Base-by-base conservation (phyloP, 2,113 vertebrate species). In the Heterochromis multidens region DNA sequence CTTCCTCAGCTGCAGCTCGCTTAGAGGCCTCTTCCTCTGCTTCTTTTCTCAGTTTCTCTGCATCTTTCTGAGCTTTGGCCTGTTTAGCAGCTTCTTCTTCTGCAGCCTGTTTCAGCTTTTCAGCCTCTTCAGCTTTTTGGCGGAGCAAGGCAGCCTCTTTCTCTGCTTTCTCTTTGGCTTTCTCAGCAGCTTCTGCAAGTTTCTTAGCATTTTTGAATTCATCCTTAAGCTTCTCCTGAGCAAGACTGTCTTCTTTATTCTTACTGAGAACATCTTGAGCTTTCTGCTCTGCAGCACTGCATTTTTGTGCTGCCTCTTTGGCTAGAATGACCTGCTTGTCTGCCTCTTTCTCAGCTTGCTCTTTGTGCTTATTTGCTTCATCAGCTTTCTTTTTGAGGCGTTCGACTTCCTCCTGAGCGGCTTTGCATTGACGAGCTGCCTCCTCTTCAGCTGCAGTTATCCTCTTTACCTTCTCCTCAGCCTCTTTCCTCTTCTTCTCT, bases 371-470 rank as follows among this genome's bases (percentile, higher is more conserved):
- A 63, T 96, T 96, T 0, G 97, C 97, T 17, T 99, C 97, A 3
- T 96, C 96, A 4, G 97, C 97, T 84, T 96, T 97, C 89, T 96
- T 96, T 83, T 96, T 96, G 19, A 99, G 96, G 25, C 97, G 95
- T 43, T 97, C 97, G 0, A 99, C 97, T 86, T 99, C 98, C 56
- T 98, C 97, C 88, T 98, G 95, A 0, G 98, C 98, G 0, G 92
- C 92, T 80, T 96, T 97, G 79, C 97, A 96, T 81, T 99, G 98
- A 16, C 97, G 93, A 0, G 95, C 98, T 0, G 98, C 98, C 70
- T 99, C 98, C 80, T 98, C 95, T 88, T 99, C 98, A 0, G 98
- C 98, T 0, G 93, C 97, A 5, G 97, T 85, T 46, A 98, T 98
- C 94, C 92, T 95, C 84, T 97, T 97, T 23, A 99, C 97, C 6